phyloP scores from a whole-genome alignment of 1,140 invertebrate species.

The Drosophila pallidifrons region DNA sequence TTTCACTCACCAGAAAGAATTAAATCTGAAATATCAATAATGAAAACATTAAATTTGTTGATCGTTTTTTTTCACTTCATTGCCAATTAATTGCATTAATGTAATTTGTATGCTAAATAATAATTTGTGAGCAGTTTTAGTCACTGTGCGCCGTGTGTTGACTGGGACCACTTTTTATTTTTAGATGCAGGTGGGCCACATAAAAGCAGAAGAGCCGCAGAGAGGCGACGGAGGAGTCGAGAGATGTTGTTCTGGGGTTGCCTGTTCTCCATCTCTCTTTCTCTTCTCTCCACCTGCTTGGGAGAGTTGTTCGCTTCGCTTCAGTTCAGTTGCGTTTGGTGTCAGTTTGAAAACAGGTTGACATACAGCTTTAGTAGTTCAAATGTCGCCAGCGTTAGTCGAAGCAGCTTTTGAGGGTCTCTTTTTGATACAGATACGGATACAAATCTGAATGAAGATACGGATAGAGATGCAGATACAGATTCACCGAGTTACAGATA shows the following conservation, averaged over 20 bases:
- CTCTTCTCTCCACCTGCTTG: not conserved
- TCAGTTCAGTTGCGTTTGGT: conserved; percentile 40
- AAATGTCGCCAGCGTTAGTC: conserved; percentile 49
- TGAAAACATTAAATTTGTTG: too few species aligned
- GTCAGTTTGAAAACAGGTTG: conserved; percentile 72
- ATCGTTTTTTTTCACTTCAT: too few species aligned
- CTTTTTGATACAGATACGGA: conserved; percentile 9
- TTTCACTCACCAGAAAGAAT: too few species aligned
- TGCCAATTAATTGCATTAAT: too few species aligned
- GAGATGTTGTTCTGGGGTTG: conserved; percentile 11
- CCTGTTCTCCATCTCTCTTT: not conserved
- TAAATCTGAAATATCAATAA: too few species aligned
- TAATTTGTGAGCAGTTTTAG: not conserved
- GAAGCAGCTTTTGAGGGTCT: not conserved
- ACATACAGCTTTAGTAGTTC: conserved; percentile 68
- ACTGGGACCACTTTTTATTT: conserved; percentile 39
- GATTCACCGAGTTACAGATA: conserved; percentile 4
- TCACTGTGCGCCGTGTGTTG: conserved; percentile 8
- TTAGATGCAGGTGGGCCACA: conserved; percentile 44
- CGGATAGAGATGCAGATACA: conserved; percentile 17
- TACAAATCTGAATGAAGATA: not conserved
- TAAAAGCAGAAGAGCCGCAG: not conserved
- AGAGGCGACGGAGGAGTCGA: not conserved
- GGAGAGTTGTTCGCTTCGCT: conserved; percentile 20
- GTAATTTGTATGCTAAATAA: too few species aligned